Base-by-base conservation (phyloP, 2,888 invertebrate genomes). In the Panopea generosa region DNA sequence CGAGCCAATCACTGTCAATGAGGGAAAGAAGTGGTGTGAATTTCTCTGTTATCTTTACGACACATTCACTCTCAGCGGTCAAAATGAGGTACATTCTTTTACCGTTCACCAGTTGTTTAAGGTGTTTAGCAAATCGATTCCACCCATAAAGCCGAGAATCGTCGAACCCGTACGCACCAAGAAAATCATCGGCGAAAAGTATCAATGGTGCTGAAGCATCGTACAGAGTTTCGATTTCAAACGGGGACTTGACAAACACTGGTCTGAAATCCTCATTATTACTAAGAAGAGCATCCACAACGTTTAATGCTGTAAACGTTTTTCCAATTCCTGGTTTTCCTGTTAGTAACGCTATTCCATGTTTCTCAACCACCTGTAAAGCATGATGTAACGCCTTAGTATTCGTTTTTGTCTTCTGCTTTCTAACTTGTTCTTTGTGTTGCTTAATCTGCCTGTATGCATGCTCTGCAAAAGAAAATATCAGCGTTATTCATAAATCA, bases 311-410 rank as follows among this genome's bases (percentile, higher is more conserved):
- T n/a, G 69, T 76, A 33, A 63, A 68, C 2, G 80, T 50, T 57
- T 69, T 80, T 1, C 80, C 80, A 43, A 53, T 62, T 16, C 80
- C 80, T 6, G 38, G 29, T 27, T 49, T 65, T 4, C 80, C 80
- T 14, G 53, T 62, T 0, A 80, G 26, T 18, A 80, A n/a, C 9
- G 75, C 57, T 16, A 53, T 55, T 22, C 60, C 67, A 9, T 50
- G 49, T 6, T 22, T 33, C 43, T 67, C 33, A 3, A 71, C n/a
- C 7, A 33, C 55, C 22, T 57, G 45, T 50, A 71, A 50, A 2
- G 68, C 68, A 1, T 53, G 27, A n/a, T 59, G 29, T 11, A 63
- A 71, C 3, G 55, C 68, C 18, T 33, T 52, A n/a, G 71, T 57
- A 4, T 70, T 59, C 20, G 56, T 20, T 14, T 68, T 49, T 1